phyloP scores from a whole-genome alignment of 2,113 vertebrate species.

The Oreochromis niloticus region DNA sequence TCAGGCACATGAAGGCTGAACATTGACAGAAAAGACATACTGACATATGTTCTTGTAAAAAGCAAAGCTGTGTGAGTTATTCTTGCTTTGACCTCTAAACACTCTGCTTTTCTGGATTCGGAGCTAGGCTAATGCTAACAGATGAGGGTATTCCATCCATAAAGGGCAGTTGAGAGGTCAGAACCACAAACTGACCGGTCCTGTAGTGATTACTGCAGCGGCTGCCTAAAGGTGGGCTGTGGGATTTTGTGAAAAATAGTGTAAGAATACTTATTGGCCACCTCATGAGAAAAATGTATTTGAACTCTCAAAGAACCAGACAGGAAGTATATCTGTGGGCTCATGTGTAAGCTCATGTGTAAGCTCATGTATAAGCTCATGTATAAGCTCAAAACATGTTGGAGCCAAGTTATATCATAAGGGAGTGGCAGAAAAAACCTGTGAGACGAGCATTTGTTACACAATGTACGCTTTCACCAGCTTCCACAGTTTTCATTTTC shows the following conservation, averaged over 20 bases:
- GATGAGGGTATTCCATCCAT: neutral
- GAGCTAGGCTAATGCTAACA: neutral
- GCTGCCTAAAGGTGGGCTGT: neutral
- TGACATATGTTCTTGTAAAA: neutral
- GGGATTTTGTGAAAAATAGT: neutral
- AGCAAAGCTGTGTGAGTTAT: neutral
- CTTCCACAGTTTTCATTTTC: neutral
- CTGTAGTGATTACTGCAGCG: neutral
- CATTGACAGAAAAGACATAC: neutral
- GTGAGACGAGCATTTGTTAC: neutral
- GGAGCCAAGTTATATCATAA: neutral
- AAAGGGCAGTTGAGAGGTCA: neutral
- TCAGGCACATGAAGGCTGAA: neutral
- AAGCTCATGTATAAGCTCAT: neutral
- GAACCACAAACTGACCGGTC: neutral
- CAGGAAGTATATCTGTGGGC: neutral
- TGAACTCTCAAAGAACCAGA: neutral
- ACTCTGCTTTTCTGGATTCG: neutral
- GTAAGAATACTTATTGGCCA: neutral
- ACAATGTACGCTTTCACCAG: neutral
- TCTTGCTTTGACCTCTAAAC: neutral
- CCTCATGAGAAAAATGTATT: neutral
- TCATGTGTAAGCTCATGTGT: neutral
- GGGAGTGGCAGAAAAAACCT: neutral
- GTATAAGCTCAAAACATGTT: neutral